These are phyloP conservation scores for Aplocera efformata DNA, from an alignment of 2,888 invertebrate genomes.

Conservation along the genomic window DNA sequence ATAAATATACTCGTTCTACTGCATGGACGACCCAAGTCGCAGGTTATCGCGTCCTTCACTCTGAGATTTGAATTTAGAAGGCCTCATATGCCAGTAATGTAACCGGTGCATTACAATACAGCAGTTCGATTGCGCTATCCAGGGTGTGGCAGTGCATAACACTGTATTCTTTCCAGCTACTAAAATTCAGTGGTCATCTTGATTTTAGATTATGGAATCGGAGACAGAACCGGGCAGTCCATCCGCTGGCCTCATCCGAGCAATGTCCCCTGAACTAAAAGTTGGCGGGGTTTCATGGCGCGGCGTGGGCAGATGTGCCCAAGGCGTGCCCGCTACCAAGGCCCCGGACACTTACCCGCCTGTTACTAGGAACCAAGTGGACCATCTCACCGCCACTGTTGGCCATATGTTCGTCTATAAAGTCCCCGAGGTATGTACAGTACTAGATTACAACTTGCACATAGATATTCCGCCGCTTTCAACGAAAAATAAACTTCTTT, in stretches of 20 bases:
- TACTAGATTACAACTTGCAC: too few species aligned
- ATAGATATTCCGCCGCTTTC: too few species aligned
- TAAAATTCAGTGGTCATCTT: neutral
- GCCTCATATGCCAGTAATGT: too few species aligned
- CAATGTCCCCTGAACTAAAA: constrained; percentile 83
- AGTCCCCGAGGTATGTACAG: constrained; percentile 85
- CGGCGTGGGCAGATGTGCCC: constrained; percentile 78
- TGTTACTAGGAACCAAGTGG: constrained; percentile 90
- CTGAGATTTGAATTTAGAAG: too few species aligned
- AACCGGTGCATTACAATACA: too few species aligned
- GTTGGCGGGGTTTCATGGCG: constrained; percentile 84
- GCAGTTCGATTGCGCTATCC: too few species aligned
- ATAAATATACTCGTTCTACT: too few species aligned
- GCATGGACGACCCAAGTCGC: too few species aligned
- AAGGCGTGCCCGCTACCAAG: constrained; percentile 64
- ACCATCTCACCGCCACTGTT: constrained; percentile 89
- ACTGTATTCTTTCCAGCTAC: too few species aligned
- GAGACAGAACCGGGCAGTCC: constrained; percentile 79
- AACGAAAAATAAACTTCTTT: too few species aligned
- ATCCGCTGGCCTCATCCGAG: constrained; percentile 79
- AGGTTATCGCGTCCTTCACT: too few species aligned
- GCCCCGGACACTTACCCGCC: constrained; percentile 86
- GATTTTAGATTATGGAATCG: constrained; percentile 64
- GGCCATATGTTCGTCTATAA: constrained; percentile 90
- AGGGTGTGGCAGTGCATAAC: too few species aligned